A percentile compares a stretch with the other conserved stretches of the same genome.
Conservation (phyloP, 2,113 vertebrate genomes). For the Nibea coibor region DNA sequence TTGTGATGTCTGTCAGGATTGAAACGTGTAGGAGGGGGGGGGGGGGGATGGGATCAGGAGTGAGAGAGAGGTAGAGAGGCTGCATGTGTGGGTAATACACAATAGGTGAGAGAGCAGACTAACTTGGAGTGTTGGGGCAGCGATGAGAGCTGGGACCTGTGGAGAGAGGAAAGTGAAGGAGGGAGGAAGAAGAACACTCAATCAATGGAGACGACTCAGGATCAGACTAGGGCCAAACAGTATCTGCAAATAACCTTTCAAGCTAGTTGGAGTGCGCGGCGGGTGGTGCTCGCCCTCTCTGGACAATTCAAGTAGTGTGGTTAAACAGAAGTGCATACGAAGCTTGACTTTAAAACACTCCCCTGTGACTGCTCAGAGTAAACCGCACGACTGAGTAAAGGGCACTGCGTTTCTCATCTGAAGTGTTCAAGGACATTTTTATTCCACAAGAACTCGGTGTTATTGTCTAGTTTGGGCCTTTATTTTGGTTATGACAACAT, state of each 20-base stretch:
- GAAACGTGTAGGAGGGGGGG: neutral
- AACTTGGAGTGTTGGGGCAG: slow-evolving; percentile 99
- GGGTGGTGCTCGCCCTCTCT: slow-evolving; percentile 44
- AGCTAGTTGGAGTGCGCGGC: slow-evolving; percentile 36
- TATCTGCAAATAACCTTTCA: slow-evolving; percentile 67
- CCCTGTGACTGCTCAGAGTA: slow-evolving; percentile 26
- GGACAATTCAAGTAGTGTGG: slow-evolving; percentile 44
- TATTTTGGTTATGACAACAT: neutral
- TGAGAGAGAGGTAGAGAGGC: slow-evolving; percentile 64
- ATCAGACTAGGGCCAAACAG: slow-evolving; percentile 58
- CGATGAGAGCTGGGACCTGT: slow-evolving; percentile 98
- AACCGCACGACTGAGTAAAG: slow-evolving; percentile 14
- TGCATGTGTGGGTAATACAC: slow-evolving; percentile 79
- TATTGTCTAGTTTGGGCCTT: neutral
- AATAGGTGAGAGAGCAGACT: slow-evolving; percentile 89
- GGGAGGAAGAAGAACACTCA: slow-evolving; percentile 79
- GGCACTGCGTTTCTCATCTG: neutral
- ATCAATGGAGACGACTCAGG: slow-evolving; percentile 73
- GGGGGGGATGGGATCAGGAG: slow-evolving; percentile 47
- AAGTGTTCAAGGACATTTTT: neutral
- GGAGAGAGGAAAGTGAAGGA: slow-evolving; percentile 87
- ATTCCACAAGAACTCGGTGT: neutral
- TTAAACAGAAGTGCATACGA: slow-evolving; percentile 43
- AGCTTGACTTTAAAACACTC: slow-evolving; percentile 39
- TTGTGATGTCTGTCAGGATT: slow-evolving; percentile 74